Evolutionary conservation across 92 coral and sea anemone genomes (phyloP).

Genomic region (Desmophyllum pertusum): DNA sequence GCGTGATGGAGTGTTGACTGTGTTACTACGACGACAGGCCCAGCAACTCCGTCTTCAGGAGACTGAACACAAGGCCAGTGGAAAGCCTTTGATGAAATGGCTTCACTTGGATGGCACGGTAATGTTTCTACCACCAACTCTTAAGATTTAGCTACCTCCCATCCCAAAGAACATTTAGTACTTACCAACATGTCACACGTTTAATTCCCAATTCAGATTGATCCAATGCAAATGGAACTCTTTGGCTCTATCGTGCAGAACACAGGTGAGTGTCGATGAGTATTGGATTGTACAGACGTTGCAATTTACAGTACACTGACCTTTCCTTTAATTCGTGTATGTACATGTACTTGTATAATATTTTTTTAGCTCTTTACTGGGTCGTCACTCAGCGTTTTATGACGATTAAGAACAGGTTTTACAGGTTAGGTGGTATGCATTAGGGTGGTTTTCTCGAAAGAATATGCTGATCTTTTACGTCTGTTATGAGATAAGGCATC

Average conservation of each 20-base stretch:
- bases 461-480: neutral
- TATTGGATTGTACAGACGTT: neutral
- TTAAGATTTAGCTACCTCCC: too few species aligned
- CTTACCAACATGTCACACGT: neutral
- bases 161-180: too few species aligned
- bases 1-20: slow-evolving; percentile 91
- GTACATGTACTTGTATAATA: neutral
- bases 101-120: slow-evolving; percentile 98
- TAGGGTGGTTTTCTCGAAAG: neutral
- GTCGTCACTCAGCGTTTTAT: neutral
- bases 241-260: slow-evolving; percentile 88
- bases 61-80: slow-evolving; percentile 46
- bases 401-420: neutral
- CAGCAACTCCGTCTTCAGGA: slow-evolving; percentile 80
- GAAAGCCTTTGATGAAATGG: slow-evolving; percentile 94
- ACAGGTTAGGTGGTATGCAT: neutral
- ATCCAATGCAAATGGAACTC: slow-evolving; percentile 84
- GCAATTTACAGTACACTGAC: neutral
- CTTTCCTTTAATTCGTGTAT: neutral
- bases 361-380: too few species aligned
- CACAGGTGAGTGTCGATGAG: slow-evolving; percentile 56
- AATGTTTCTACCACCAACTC: neutral
- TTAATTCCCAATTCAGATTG: slow-evolving; percentile 63
- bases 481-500: neutral
- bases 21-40: slow-evolving; percentile 83